Base-by-base conservation (phyloP, 1,140 invertebrate species). In the Ostrea denselamellosa region DNA sequence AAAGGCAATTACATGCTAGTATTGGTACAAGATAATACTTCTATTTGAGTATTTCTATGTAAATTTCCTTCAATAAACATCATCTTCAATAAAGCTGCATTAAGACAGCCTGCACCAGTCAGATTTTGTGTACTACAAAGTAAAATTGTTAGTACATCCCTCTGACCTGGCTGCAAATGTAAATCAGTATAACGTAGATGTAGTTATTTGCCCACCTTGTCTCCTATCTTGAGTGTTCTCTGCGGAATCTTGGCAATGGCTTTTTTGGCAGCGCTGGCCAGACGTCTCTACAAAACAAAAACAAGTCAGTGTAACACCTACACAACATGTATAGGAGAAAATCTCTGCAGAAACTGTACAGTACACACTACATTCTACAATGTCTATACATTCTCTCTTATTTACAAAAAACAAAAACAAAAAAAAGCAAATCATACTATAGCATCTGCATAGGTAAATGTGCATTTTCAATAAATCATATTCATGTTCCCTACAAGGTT, bases 181-280 rank as follows among this genome's bases (percentile, higher is more conserved):
- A 14, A 77, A 44, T 8, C 17, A 77, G 68, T 34, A 22, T 34
- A 4, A 77, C 1, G 68, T 77, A 25, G 19, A n/a, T 53, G 34
- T 25, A 22, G 17, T 0, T 83, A 83, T 83, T 25, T 71, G 71
- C 95, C 96, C 94, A 97, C 97, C 95, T 97, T 97, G 93, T 98
- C 98, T 90, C 97, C 97, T 90, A 96, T 95, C 94, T 97, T 97
- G 65, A 98, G 96, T 90, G 96, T 97, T 94, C 97, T 97, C 19
- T 97, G 97, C 68, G 98, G 98, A 93, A 98, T 98, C 95, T 98
- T 97, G 54, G 97, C 97, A 52, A 98, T 95, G 52, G 98, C 97
- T 94, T 98, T 98, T 94, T 98, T 98, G 12, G 98, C 98, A 53
- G 98, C 97, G 93, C 96, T 97, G 93, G 97, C 98, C 53, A 98